Conservation (phyloP, 2,888 invertebrate genomes). For the Sympetrum striolatum region DNA sequence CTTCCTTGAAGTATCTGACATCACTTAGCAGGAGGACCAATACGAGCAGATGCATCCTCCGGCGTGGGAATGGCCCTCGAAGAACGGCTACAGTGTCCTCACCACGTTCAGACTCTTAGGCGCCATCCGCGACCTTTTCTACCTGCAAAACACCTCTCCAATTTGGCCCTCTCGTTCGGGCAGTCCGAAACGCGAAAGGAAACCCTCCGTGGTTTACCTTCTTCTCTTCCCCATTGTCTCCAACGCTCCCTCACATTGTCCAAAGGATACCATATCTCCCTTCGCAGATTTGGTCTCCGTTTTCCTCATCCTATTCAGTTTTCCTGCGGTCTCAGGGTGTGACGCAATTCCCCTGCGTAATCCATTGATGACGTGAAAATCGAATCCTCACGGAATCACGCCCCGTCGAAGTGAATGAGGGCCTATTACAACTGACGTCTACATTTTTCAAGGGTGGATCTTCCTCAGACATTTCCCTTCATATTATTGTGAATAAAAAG, state of each 20-base stretch:
- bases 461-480: too few species aligned
- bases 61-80: slow-evolving; percentile 1
- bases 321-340: not conserved
- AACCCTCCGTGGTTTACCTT: not conserved
- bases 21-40: not conserved
- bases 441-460: not conserved
- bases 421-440: not conserved
- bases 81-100: slow-evolving; percentile 4
- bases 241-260: not conserved
- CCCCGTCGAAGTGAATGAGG: not conserved
- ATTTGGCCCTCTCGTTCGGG: too few species aligned
- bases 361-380: not conserved
- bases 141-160: not conserved
- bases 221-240: not conserved
- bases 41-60: not conserved
- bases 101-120: not conserved
- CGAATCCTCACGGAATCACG: slow-evolving; percentile 10
- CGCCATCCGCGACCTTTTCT: not conserved
- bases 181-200: not conserved
- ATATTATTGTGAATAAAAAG: too few species aligned
- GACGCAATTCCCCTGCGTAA: not conserved
- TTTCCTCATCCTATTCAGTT: not conserved
- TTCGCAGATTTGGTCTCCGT: not conserved
- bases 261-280: not conserved
- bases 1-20: not conserved